Evolutionary conservation across 1,140 invertebrate genomes (phyloP), one percentile per base, ranked within the genome.

Genomic region (Tetranychus cinnabarinus): DNA sequence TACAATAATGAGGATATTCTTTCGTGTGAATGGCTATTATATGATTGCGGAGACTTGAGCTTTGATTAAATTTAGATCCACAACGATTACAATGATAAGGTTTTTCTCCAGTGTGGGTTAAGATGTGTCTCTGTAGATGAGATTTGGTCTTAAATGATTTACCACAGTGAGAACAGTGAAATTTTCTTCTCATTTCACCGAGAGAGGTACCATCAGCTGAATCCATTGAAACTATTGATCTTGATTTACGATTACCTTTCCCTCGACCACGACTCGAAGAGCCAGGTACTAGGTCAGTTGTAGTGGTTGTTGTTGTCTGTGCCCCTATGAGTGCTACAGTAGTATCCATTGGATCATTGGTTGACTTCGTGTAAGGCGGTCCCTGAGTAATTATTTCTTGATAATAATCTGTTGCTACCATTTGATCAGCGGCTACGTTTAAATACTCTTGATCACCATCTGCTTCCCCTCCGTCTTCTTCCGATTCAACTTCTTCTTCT

Each of bases 101-200:
- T 52, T 63, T 63, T 50, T 65, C 64, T 13, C 64, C 64, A 10
- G 64, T 65, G 39, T 65, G 64, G 15, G 64, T 65, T 47, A 65
- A 59, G 10, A 65, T 65, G 45, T 65, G 64, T 15, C 64, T 36
- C 56, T 65, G 64, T 8, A 65, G 60, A 57, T 65, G 64, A 46
- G 59, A 61, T 61, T 65, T 65, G n/a, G 64, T 65, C 46, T 65
- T 65, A 59, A 65, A 65, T 37, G 59, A 61, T 61, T 65, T 65
- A 10, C 64, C 64, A 60, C 64, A 65, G 61, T 65, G 64, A 33
- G 62, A 63, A 61, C 64, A 65, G 35, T 61, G 62, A 62, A 65
- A 65, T 50, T 65, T 65, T 59, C 64, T 59, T 37, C 61, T 33
- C 31, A 59, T 59, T 39, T 50, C 60, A 57, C 59, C 56, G 1